Base-by-base conservation (phyloP, 64 coral and sea anemone genomes). In the Pocillopora damicornis region DNA sequence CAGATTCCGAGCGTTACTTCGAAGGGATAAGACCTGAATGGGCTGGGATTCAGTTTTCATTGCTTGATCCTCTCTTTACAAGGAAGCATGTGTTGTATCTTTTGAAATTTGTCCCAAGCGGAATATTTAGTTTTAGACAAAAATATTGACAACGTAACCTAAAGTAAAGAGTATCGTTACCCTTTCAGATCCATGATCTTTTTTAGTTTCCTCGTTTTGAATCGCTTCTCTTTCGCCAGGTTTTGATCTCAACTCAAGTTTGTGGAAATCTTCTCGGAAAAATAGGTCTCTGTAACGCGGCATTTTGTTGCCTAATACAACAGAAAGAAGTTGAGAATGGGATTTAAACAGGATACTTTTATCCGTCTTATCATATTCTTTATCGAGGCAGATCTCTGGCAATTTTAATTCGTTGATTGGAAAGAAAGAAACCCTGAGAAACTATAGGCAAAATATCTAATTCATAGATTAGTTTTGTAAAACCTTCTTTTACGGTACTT, bases 181-280 rank as follows among this genome's bases (percentile, higher is more conserved):
- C 30, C 86, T 77, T 76, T 88, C 15, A 88, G 60, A 13, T 88
- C 16, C 62, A 88, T 76, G 25, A 63, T 64, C 18, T 88, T 88
- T 30, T 59, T 80, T 80, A 13, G n/a, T 80, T 80, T 80, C 25
- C 78, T 30, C 57, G 26, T 75, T 75, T 13, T 75, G 30, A 23
- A 25, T 65, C 56, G 15, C 38, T 75, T 65, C 73, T 76, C 45
- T 30, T 26, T 77, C 30, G 59, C 62, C 61, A 34, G n/a, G 13
- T 26, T 42, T 60, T 88, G 45, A 35, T 57, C 13, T 61, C 73
- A 88, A 77, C 22, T 76, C 16, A 0, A 88, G 72, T 30, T 38
- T 63, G 35, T 37, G n/a, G 15, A 30, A 17, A 42, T 77, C 86
- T 20, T 88, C 86, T 11, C 42, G 23, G 15, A 88, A 88, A 59